Base-by-base conservation (phyloP, 2,888 invertebrate species). In the Cephus pygmeus region DNA sequence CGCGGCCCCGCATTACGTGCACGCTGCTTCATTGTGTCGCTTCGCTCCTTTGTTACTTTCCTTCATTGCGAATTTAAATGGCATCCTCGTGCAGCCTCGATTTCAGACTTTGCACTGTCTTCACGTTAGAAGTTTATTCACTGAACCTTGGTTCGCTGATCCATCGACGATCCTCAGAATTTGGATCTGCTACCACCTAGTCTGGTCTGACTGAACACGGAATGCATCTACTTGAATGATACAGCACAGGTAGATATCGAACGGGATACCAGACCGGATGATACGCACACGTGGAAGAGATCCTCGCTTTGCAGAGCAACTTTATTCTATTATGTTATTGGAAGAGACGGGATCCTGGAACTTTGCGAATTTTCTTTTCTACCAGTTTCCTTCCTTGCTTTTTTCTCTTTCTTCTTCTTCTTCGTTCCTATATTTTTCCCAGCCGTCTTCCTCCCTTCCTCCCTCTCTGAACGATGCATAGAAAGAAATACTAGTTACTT, bases 41-140 rank as follows among this genome's bases (percentile, higher is more conserved):
- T 73, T 56, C 15, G 75, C 77, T 74, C 84, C 86, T 87, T 88
- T 88, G 88, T 88, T 85, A 84, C 81, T 83, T 85, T 81, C 82
- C 83, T 84, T 84, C 79, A 80, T 84, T 84, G 84, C 79, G 75
- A 85, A 84, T 85, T 87, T 85, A 83, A 86, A 84, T 85, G 82
- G 79, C 74, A 73, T 71, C 40, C 4, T 15, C 40, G 40, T 15
- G 40, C 0, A 6, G 40, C 15, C 15, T 15, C 40, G 6, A 15
- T 4, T 40, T 15, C 15, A 40, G 40, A 40, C 6, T 40, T 6
- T 40, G 15, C 6, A 15, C 40, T 40, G 15, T 15, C 15, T 40
- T 40, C 0, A 6, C 40, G 40, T 15, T 40, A 40, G 0, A 15
- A 40, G 40, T 6, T 40, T 40, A 6, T 6, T 1, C 40, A 40